A percentile compares a stretch with the other conserved stretches of the same genome.
These are phyloP conservation scores for Spermophilus dauricus DNA, from an alignment of 2,113 vertebrate genomes.

Conservation along the genomic window DNA sequence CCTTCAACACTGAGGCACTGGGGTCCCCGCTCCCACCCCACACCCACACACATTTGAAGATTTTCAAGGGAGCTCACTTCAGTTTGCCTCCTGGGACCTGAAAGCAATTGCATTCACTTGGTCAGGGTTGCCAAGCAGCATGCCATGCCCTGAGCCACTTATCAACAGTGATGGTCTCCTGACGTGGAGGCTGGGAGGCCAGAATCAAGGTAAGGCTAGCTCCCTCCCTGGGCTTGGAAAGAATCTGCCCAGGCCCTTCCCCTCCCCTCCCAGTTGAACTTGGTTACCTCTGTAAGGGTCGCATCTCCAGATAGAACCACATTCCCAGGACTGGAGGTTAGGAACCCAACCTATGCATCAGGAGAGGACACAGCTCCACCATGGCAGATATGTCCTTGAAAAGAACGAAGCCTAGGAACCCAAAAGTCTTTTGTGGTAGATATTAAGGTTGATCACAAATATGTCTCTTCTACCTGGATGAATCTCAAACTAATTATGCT, in stretches of 20 bases:
- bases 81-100: not conserved
- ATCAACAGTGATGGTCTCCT: no score
- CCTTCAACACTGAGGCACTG: not conserved
- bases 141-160: no score
- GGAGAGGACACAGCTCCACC: not conserved
- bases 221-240: not conserved
- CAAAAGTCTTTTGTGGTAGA: not conserved
- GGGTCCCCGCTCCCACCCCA: no score
- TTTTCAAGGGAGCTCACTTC: not conserved
- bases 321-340: not conserved
- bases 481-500: not conserved
- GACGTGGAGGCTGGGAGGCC: not conserved
- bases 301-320: not conserved
- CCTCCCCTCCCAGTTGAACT: not conserved
- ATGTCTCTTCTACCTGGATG: not conserved
- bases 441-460: not conserved
- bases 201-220: not conserved
- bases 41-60: accelerated
- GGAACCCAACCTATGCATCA: not conserved
- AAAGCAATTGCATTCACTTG: not conserved
- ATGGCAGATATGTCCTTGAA: not conserved
- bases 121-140: no score
- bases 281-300: not conserved
- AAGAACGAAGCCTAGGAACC: not conserved
- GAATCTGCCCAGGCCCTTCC: not conserved